Percentiles rank a stretch among this genome's conserved stretches.
phyloP scores from a whole-genome alignment of 2,113 vertebrate genomes.

The Onychorhynchus coronatus region DNA sequence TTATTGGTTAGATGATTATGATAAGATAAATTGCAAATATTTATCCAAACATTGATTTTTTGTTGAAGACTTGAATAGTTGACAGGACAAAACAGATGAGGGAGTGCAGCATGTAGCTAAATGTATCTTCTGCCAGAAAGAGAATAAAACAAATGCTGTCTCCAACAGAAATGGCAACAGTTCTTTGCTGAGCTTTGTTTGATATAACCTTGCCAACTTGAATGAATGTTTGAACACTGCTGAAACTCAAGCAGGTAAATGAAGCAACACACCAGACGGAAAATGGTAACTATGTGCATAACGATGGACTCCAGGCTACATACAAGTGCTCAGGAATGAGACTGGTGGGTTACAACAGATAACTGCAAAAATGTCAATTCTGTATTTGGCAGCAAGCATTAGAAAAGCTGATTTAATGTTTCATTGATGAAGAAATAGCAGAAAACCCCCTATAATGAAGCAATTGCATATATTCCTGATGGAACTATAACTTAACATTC shows the following conservation, averaged over 20 bases:
- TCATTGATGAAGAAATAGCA: neutral
- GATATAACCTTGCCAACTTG: neutral
- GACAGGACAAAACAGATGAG: neutral
- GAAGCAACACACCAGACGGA: neutral
- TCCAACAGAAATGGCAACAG: neutral
- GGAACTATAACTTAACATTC: neutral
- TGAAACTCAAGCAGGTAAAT: conserved; percentile 30
- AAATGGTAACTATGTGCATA: conserved; percentile 25
- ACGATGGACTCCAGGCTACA: neutral
- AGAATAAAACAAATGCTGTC: neutral
- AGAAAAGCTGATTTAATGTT: neutral
- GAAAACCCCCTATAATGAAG: neutral
- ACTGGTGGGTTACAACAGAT: neutral
- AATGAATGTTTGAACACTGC: conserved; percentile 4
- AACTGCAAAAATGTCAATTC: neutral
- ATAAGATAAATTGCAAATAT: neutral
- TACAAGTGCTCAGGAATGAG: neutral
- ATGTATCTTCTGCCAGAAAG: neutral
- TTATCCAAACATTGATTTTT: neutral
- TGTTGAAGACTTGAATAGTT: neutral
- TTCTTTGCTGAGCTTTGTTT: conserved; percentile 16
- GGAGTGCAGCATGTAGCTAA: neutral
- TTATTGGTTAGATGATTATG: neutral
- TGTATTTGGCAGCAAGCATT: neutral
- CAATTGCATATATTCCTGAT: neutral